Base-by-base conservation (phyloP, 1,140 invertebrate species). In the Panonychus citri region DNA sequence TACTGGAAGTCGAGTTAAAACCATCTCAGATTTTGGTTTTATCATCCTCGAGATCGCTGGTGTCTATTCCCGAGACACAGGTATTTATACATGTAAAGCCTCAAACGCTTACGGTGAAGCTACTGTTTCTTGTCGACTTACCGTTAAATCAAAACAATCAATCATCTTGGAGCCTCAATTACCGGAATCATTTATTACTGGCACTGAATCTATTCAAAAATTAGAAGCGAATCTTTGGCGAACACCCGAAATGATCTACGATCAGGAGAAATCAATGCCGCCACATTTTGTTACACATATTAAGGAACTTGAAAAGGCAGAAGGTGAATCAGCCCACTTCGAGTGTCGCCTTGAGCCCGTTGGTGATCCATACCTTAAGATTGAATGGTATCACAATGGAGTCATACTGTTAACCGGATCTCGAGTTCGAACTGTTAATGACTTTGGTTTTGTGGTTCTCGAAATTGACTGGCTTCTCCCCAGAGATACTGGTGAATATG, bases 341-440 rank as follows among this genome's bases (percentile, higher is more conserved):
- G 90, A 98, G 73, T 89, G 88, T 19, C 90, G 86, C 4, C 70
- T 98, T 5, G 86, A 87, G 10, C 90, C 89, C 1, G 85, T 90
- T 0, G 91, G 89, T 67, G 90, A 96, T 71, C 83, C 86, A 5
- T 88, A 85, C 1, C 87, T 95, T 83, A 78, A 81, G 57, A 85
- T 96, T 24, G 88, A 94, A 72, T 95, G 90, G 90, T 91, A 78
- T 68, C 81, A 83, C 66, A 88, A 95, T 71, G 89, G 88, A 54
- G 76, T 77, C 63, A 86, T 88, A 1, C 79, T 95, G 62, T 80
- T 81, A 62, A 26, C 56, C 65, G 77, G 76, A 52, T 87, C 85
- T 64, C 68, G 77, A 21, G 77, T 76, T 65, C 71, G 71, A 52
- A 74, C 75, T 26, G 69, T 70, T 48, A 70, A 71, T 61, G 75